Percentiles rank a stretch among this genome's conserved stretches.
Evolutionary conservation across 2,113 vertebrate species (phyloP).

Genomic region (Ariopsis seemanni): DNA sequence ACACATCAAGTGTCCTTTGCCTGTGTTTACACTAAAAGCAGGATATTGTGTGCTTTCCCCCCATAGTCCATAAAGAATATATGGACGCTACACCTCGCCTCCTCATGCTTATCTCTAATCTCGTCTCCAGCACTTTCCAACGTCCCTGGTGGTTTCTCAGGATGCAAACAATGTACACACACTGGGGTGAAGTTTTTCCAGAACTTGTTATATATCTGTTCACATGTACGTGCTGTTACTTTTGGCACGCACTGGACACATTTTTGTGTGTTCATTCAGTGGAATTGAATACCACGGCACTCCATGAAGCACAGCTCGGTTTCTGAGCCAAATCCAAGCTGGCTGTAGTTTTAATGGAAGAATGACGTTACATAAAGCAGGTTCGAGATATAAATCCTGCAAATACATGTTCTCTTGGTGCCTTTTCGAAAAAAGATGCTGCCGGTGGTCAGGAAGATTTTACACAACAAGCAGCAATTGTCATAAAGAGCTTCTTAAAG

Average conservation of each 20-base stretch:
- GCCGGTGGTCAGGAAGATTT: neutral
- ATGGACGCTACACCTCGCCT: constrained; percentile 41
- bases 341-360: neutral
- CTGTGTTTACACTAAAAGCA: constrained; percentile 50
- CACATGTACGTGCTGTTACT: neutral
- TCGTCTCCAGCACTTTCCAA: constrained; percentile 15
- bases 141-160: neutral
- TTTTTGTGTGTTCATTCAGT: neutral
- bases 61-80: constrained; percentile 37
- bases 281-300: neutral
- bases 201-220: neutral
- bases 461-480: neutral
- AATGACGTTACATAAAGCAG: too few species aligned
- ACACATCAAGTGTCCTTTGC: neutral
- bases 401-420: neutral
- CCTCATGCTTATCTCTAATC: constrained; percentile 44
- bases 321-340: neutral
- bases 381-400: too few species aligned
- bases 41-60: constrained; percentile 51
- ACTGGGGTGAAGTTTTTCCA: constrained; percentile 1
- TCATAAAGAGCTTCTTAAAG: neutral
- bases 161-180: neutral
- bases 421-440: neutral
- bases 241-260: neutral
- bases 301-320: neutral